Evolutionary conservation across 92 coral and sea anemone species (phyloP), one percentile per base, ranked within the genome.

Genomic region (Umimayanthus kanabou): DNA sequence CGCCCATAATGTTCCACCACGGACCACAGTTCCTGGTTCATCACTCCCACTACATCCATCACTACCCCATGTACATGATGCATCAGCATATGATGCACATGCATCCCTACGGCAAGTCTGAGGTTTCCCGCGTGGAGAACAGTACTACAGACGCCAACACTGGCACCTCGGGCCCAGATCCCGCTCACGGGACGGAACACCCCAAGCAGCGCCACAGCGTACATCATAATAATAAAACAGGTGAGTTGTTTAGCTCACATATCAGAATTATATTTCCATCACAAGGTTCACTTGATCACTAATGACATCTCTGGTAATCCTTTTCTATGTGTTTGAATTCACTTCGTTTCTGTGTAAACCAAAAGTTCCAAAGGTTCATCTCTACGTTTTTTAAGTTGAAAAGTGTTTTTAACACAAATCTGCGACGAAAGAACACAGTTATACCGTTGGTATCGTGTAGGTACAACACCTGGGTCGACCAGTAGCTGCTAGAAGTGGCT

Each of bases 1-100:
- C 99, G 73, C 97, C 99, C 57, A 92, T 97, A 37, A 80, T 97
- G 85, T 89, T 95, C 64, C 99, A 95, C 88, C 93, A 90, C 76
- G 95, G 94, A 50, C 98, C 98, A 57, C 92, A 93, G 26, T 88
- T 92, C 89, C 84, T 94, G 74, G 91, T 97, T 39, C 96, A 95
- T 74, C 99, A 95, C 66, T 94, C 98, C 57, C 89, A 85, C 65
- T 88, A 90, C 76, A 90, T 95, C 80, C 98, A 97, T 66, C 99
- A 97, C 80, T 97, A 89, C 71, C 99, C 99, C 58, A 87, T 91
- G 88, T 95, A 95, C 33, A 81, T 97, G 89, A 92, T 95, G 73
- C 96, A 97, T 87, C 95, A 95, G 91, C 91, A 86, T 39, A 93
- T 87, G 55, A 80, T 96, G 64, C 96, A 94, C 85, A 96, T 96